These are phyloP conservation scores for Semnornis frantzii DNA, from an alignment of 2,113 vertebrate genomes.

Conservation along the genomic window DNA sequence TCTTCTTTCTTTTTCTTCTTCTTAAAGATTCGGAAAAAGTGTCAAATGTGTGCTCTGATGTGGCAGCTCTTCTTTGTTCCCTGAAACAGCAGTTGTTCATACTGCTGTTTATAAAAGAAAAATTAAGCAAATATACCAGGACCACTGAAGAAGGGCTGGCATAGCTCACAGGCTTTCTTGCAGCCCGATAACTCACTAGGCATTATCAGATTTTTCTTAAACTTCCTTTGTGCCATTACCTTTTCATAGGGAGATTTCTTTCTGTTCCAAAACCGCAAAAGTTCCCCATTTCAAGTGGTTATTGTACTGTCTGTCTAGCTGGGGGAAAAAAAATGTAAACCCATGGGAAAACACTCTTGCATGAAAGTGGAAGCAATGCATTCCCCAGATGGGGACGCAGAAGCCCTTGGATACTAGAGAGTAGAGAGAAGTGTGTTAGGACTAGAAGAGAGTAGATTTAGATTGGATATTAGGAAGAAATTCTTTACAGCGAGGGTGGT, in stretches of 20 bases:
- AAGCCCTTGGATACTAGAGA: constrained; percentile 52
- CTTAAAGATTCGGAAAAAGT: background rate
- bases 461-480: no score
- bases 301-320: constrained; percentile 32
- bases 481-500: no score
- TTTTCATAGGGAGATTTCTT: constrained; percentile 44
- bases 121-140: background rate
- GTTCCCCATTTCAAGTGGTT: constrained; percentile 42
- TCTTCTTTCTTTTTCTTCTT: background rate
- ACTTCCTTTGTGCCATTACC: constrained; percentile 33
- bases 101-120: background rate
- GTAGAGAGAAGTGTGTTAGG: constrained; percentile 47
- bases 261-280: constrained; percentile 49
- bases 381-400: constrained; percentile 29
- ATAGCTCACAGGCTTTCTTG: background rate
- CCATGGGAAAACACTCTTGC: constrained; percentile 11
- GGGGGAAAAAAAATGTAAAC: constrained; percentile 36
- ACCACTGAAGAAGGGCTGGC: background rate
- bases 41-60: accelerated
- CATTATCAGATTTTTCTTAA: constrained; percentile 10
- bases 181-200: background rate
- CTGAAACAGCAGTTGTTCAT: background rate
- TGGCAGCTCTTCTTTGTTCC: background rate
- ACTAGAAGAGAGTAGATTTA: background rate
- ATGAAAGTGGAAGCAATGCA: background rate